Evolutionary conservation across 2,113 vertebrate species (phyloP).

Genomic region (Bufo bufo): DNA sequence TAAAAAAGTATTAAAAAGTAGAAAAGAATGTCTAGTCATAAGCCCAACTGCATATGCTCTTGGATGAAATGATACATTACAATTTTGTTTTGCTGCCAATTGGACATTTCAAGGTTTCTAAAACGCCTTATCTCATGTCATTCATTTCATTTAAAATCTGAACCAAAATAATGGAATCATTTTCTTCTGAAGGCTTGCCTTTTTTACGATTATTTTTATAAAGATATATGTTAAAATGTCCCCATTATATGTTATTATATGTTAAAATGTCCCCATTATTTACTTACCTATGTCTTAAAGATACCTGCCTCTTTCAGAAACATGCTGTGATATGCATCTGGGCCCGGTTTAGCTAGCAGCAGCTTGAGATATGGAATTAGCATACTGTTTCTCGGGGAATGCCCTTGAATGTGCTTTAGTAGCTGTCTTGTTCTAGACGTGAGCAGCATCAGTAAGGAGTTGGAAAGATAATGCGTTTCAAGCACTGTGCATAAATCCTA

Average conservation of each 20-base stretch:
- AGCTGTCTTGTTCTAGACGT: slow-evolving; percentile 66
- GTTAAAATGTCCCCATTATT: slow-evolving; percentile 61
- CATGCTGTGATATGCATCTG: slow-evolving; percentile 58
- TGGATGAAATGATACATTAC: not conserved
- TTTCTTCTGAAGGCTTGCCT: not conserved
- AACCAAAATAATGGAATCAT: not conserved
- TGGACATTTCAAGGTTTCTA: not conserved
- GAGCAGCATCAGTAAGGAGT: slow-evolving; percentile 66
- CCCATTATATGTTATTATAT: slow-evolving; percentile 56
- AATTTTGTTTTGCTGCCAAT: not conserved
- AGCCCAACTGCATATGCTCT: not conserved
- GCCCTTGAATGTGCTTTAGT: slow-evolving; percentile 77
- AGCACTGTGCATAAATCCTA: slow-evolving; percentile 57
- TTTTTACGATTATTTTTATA: not conserved
- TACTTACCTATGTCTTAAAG: slow-evolving; percentile 56
- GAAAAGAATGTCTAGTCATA: not conserved
- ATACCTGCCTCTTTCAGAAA: slow-evolving; percentile 54
- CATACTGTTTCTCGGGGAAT: slow-evolving; percentile 77
- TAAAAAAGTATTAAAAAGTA: not conserved
- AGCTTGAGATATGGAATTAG: slow-evolving; percentile 71
- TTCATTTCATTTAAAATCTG: not conserved
- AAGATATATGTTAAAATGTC: slow-evolving; percentile 29
- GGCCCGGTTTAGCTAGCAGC: slow-evolving; percentile 64
- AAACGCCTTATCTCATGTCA: not conserved
- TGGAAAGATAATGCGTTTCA: slow-evolving; percentile 63